Evolutionary conservation across 2,113 vertebrate species (phyloP).

Genomic region (Entosphenus tridentatus): DNA sequence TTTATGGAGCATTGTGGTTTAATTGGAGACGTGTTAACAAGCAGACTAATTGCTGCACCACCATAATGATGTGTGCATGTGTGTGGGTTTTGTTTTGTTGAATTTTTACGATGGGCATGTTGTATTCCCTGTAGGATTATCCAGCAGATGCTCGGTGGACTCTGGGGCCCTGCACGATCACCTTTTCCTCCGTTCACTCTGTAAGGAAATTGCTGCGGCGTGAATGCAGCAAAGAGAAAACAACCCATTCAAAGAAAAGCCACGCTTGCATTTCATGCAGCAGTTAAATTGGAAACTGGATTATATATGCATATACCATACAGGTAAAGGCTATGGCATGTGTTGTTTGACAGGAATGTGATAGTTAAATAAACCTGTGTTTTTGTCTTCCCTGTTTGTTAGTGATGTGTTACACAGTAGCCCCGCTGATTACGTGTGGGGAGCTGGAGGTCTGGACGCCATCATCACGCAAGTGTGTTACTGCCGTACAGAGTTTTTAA

Average conservation of each 20-base stretch:
- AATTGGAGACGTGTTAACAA: background rate
- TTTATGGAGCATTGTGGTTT: background rate
- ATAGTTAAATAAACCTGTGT: background rate
- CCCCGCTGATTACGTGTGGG: constrained; percentile 87
- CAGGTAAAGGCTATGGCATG: background rate
- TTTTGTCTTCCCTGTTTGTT: background rate
- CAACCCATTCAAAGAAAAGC: background rate
- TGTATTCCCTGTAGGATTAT: constrained; percentile 37
- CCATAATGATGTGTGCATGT: background rate
- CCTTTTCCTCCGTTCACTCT: background rate
- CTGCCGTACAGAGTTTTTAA: background rate
- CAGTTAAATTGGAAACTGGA: background rate
- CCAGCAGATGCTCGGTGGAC: constrained; percentile 79
- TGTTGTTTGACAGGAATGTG: background rate
- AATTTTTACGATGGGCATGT: background rate
- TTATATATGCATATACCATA: background rate
- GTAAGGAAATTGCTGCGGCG: too few relatives aligned
- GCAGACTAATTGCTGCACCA: background rate
- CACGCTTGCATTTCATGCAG: background rate
- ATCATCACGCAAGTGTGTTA: constrained; percentile 80
- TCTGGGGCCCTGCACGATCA: constrained; percentile 19
- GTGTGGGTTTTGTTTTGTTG: background rate
- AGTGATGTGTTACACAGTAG: constrained; percentile 86
- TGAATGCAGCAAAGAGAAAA: too few relatives aligned
- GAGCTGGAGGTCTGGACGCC: constrained; percentile 76